Conservation (phyloP, 2,888 invertebrate genomes). For the Nowickia ferox region DNA sequence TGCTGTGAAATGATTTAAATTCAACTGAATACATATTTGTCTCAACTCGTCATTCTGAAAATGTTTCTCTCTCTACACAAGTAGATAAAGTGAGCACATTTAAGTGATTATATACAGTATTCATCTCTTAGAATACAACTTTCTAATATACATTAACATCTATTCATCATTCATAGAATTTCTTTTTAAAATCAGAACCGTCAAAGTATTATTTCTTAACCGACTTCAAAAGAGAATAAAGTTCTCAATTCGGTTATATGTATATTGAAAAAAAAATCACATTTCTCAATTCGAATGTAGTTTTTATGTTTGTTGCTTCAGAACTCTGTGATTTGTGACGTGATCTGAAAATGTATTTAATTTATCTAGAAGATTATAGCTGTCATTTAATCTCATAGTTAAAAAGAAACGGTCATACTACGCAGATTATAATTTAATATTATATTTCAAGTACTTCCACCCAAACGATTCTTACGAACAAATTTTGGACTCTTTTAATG, state of each 20-base stretch:
- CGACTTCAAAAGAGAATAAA: not conserved
- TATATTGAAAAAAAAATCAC: no score
- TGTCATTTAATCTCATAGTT: no score
- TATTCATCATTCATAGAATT: slow-evolving; percentile 61
- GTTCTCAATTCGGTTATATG: not conserved
- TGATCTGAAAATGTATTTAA: no score
- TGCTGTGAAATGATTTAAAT: slow-evolving; percentile 63
- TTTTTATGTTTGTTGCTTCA: no score
- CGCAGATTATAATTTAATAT: no score
- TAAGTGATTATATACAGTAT: slow-evolving; percentile 49
- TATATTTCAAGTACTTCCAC: no score
- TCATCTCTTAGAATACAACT: slow-evolving; percentile 53
- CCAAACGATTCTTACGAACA: no score
- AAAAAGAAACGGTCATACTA: no score
- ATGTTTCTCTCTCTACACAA: slow-evolving; percentile 40
- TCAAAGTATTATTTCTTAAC: slow-evolving; percentile 31
- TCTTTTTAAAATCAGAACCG: slow-evolving; percentile 34
- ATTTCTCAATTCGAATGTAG: no score
- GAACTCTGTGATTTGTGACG: no score
- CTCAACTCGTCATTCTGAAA: slow-evolving; percentile 62
- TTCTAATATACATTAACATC: slow-evolving; percentile 61
- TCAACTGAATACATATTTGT: slow-evolving; percentile 61
- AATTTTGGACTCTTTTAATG: no score
- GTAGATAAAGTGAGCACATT: slow-evolving; percentile 51
- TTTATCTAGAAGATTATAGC: no score